Evolutionary conservation across 1,140 invertebrate genomes (phyloP).

Genomic region (Akabosia matsudoensis): DNA sequence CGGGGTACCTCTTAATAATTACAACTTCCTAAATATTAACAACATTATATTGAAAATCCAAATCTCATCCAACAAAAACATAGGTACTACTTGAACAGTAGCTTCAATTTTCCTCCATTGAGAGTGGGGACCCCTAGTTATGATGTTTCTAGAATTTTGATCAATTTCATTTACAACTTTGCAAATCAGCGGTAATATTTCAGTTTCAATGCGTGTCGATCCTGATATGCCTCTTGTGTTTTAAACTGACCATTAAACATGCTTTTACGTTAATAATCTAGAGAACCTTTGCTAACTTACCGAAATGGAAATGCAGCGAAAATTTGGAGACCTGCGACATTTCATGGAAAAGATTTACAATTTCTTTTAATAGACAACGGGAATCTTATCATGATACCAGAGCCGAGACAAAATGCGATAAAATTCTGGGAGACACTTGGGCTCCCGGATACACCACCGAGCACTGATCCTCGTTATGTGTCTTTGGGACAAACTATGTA

Average conservation of each 20-base stretch:
- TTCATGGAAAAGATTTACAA: slow-evolving; percentile 17
- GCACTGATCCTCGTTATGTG: too few species aligned
- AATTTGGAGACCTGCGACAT: slow-evolving; percentile 19
- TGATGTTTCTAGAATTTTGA: slow-evolving; percentile 24
- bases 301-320: not conserved
- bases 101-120: slow-evolving; percentile 18
- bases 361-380: slow-evolving; percentile 24
- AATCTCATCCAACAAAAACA: slow-evolving; percentile 1
- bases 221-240: too few species aligned
- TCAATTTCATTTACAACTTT: slow-evolving; percentile 26
- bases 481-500: too few species aligned
- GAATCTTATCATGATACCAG: slow-evolving; percentile 24
- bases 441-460: slow-evolving; percentile 13
- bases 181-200: slow-evolving; percentile 27
- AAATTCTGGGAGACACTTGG: slow-evolving; percentile 29
- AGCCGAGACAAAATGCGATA: slow-evolving; percentile 13
- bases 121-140: not conserved
- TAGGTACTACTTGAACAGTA: slow-evolving; percentile 20
- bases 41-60: not conserved
- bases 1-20: slow-evolving; percentile 3
- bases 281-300: not conserved
- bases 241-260: too few species aligned
- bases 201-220: too few species aligned
- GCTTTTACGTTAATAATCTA: not conserved
- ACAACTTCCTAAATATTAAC: not conserved